Percentiles rank a stretch among this genome's conserved stretches.
phyloP scores from a whole-genome alignment of 2,113 vertebrate species.

The Triplophysa siluroides region DNA sequence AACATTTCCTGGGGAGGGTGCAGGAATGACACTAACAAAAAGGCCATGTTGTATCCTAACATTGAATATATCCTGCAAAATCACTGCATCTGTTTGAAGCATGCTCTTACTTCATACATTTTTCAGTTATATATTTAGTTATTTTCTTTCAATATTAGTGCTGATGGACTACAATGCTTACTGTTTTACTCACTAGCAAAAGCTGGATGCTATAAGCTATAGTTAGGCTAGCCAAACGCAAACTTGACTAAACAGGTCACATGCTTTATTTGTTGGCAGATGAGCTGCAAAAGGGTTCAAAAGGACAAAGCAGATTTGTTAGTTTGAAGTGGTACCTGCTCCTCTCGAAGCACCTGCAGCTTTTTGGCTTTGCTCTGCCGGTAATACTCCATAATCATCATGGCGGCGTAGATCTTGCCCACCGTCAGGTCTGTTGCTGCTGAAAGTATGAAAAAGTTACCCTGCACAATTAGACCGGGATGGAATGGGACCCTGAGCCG shows the following conservation, averaged over 20 bases:
- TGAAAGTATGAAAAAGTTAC: constrained; percentile 78
- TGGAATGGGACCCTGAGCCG: constrained; percentile 76
- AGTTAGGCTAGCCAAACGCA: background rate
- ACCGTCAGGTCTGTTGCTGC: constrained; percentile 92
- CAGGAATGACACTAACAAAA: constrained; percentile 58
- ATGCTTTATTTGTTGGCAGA: background rate
- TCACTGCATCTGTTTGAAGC: background rate
- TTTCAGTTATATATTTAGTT: background rate
- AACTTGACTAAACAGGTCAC: background rate
- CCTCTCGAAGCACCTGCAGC: constrained; percentile 86
- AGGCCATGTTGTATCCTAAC: constrained; percentile 69
- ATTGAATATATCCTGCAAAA: constrained; percentile 11
- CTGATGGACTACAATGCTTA: no score
- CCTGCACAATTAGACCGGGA: constrained; percentile 75
- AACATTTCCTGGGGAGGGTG: constrained; percentile 34
- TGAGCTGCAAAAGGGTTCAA: background rate
- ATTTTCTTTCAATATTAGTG: background rate
- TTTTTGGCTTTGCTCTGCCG: constrained; percentile 93
- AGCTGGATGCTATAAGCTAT: no score
- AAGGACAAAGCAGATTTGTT: constrained; percentile 9
- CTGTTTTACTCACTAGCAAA: no score
- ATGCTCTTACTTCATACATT: background rate
- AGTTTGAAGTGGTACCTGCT: constrained; percentile 79
- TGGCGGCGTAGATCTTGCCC: constrained; percentile 93
- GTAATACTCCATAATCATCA: constrained; percentile 99